These are phyloP conservation scores for Buceros bicornis DNA, from an alignment of 2,797 vertebrate species.

Conservation along the genomic window DNA sequence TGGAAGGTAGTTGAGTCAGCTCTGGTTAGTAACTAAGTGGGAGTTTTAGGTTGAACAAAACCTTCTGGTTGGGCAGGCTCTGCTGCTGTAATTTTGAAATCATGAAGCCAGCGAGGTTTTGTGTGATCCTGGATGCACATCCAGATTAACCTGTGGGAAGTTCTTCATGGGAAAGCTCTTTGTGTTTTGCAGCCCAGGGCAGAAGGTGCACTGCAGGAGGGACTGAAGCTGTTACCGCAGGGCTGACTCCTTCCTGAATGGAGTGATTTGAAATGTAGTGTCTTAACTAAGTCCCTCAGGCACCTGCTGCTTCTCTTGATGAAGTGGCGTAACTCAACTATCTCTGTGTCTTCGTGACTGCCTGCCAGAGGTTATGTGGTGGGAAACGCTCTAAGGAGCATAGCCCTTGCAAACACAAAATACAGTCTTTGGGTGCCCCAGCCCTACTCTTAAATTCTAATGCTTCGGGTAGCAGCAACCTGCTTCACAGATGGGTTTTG, in stretches of 20 bases:
- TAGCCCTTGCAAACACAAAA: neutral
- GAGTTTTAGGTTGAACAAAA: neutral
- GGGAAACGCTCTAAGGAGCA: neutral
- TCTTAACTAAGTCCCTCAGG: conserved; percentile 18
- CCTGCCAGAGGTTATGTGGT: neutral
- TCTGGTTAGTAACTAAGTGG: neutral
- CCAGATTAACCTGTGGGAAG: conserved; percentile 49
- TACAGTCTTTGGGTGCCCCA: neutral
- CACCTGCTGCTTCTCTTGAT: conserved; percentile 51
- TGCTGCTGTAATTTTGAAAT: neutral
- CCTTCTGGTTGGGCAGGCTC: neutral
- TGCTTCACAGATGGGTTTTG: neutral
- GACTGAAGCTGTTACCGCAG: neutral
- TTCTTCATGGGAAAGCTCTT: conserved; percentile 29
- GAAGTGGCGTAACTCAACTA: neutral
- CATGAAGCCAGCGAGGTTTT: neutral
- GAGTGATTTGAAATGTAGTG: conserved; percentile 27
- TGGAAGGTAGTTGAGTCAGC: neutral
- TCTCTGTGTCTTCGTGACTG: neutral
- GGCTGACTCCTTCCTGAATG: conserved; percentile 3
- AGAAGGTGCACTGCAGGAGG: conserved; percentile 56
- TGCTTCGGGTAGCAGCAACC: neutral
- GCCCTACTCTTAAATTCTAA: neutral
- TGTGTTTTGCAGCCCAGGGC: neutral
- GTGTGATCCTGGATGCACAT: conserved; percentile 1